Conservation (phyloP, 2,797 vertebrate species). For the Coccyzus lansbergi region DNA sequence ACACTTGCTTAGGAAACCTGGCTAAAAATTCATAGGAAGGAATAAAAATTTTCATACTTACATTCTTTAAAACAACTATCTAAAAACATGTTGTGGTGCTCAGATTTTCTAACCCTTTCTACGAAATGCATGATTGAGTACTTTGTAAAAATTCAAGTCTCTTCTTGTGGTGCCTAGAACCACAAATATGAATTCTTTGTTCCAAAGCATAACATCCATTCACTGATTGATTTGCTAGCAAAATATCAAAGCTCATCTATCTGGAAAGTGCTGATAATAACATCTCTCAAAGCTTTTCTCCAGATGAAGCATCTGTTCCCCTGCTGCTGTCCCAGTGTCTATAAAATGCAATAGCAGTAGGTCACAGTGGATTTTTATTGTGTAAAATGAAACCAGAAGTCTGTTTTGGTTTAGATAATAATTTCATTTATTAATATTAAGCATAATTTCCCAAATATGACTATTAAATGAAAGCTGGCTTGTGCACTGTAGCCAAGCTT, state of each 20-base stretch:
- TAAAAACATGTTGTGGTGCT: background rate
- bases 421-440: slow-evolving; percentile 9
- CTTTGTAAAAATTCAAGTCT: background rate
- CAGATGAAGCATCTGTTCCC: slow-evolving; percentile 29
- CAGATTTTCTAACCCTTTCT: background rate
- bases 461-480: background rate
- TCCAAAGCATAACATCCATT: background rate
- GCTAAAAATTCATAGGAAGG: background rate
- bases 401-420: slow-evolving; percentile 17
- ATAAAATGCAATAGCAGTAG: background rate
- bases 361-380: background rate
- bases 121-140: background rate
- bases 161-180: background rate
- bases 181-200: background rate
- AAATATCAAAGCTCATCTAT: background rate
- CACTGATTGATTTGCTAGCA: background rate
- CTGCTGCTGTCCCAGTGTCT: background rate
- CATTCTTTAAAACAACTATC: background rate
- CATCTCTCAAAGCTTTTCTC: slow-evolving; percentile 41
- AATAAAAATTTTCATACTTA: background rate
- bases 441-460: background rate
- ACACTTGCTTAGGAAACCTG: background rate
- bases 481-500: background rate
- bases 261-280: slow-evolving; percentile 16
- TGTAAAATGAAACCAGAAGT: slow-evolving; percentile 22